Evolutionary conservation across 2,888 invertebrate genomes (phyloP).

Genomic region (Stenichneumon culpator): DNA sequence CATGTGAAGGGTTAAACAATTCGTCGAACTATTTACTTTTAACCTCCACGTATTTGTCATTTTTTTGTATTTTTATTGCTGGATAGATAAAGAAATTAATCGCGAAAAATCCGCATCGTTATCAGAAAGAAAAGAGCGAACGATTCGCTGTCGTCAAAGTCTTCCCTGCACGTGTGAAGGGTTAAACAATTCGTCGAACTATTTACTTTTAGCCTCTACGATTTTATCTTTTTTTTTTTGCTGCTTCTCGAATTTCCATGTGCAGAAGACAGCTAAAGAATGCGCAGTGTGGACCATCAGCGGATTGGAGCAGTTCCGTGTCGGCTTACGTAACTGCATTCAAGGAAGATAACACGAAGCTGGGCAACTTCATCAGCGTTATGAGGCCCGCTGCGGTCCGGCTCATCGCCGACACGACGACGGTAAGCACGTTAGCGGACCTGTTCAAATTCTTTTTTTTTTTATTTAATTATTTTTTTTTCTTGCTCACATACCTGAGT

Average conservation of each 20-base stretch:
- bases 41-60: not conserved
- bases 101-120: not conserved
- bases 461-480: not conserved
- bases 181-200: too few species aligned
- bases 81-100: slow-evolving; percentile 26
- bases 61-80: slow-evolving; percentile 6
- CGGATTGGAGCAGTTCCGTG: slow-evolving; percentile 71
- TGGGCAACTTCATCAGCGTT: slow-evolving; percentile 76
- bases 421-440: slow-evolving; percentile 70
- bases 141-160: too few species aligned
- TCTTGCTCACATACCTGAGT: slow-evolving; percentile 4
- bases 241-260: slow-evolving; percentile 19
- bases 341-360: slow-evolving; percentile 73
- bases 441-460: slow-evolving; percentile 15
- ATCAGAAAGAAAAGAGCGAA: not conserved
- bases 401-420: slow-evolving; percentile 79
- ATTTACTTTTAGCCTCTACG: not conserved
- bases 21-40: too few species aligned
- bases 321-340: slow-evolving; percentile 69
- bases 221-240: slow-evolving; percentile 2
- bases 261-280: slow-evolving; percentile 74
- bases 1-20: too few species aligned
- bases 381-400: slow-evolving; percentile 79
- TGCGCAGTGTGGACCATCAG: slow-evolving; percentile 72
- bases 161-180: too few species aligned